phyloP scores from a whole-genome alignment of 2,113 vertebrate genomes.

The Oreotrochilus melanogaster region DNA sequence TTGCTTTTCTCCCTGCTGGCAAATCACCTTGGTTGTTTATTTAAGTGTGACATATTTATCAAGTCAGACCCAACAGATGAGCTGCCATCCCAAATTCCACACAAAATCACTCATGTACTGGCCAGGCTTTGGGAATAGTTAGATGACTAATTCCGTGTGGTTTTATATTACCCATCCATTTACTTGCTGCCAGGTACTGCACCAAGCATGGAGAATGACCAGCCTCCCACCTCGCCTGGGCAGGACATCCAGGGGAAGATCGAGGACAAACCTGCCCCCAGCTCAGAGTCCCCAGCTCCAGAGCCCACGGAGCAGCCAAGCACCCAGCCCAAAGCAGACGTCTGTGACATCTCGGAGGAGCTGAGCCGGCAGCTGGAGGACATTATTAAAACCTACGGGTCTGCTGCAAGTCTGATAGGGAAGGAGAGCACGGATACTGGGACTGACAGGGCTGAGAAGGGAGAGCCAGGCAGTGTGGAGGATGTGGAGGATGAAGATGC shows the following conservation, averaged over 20 bases:
- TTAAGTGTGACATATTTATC: not conserved
- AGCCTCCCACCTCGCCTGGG: not conserved
- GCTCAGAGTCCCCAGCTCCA: not conserved
- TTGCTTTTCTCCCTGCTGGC: conserved; percentile 2
- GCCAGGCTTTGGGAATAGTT: not conserved
- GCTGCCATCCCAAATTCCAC: not conserved
- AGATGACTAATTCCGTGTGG: not conserved
- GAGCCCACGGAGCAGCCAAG: not conserved
- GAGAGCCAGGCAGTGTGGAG: conserved; percentile 67
- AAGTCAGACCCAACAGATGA: not conserved
- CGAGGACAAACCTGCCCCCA: conserved; percentile 14
- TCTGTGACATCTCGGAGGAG: conserved; percentile 82
- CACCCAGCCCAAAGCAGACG: not conserved
- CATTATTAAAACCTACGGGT: conserved; percentile 87
- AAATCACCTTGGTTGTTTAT: conserved; percentile 16
- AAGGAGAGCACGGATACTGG: not conserved
- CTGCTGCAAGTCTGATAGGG: conserved; percentile 67
- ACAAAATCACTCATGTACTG: not conserved
- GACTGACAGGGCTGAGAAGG: conserved; percentile 58
- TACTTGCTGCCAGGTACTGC: conserved; percentile 53
- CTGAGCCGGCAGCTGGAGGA: conserved; percentile 86
- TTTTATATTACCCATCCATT: conserved; percentile 26
- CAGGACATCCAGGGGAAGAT: conserved; percentile 56
- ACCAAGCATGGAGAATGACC: conserved; percentile 82
- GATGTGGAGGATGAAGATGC: conserved; percentile 78